Evolutionary conservation across 2,797 vertebrate species (phyloP), one percentile per base, ranked within the genome.

Genomic region (Champsocephalus esox): DNA sequence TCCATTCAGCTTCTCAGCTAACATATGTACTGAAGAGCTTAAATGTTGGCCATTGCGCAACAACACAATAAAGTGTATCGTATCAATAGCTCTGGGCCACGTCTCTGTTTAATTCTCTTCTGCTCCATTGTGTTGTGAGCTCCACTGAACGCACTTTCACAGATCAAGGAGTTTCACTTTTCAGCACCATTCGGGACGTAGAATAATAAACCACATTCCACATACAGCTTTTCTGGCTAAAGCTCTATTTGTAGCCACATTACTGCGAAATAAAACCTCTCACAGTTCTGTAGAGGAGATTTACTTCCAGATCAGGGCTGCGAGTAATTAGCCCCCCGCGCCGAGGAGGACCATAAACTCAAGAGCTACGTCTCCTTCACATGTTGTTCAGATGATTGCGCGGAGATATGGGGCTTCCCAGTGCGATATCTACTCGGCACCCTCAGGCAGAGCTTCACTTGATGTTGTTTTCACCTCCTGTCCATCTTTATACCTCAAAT

Each of bases 191-290:
- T 81, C 83, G 64, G 59, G 59, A 17, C 57, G 80, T 77, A 54
- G 69, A 82, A 76, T 79, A 84, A 87, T 79, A 84, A 87, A 75
- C 56, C 61, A 63, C 86, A 85, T 89, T 89, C 83, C 84, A 78
- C 64, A 5, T 67, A n/a, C 67, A 64, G 82, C 75, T 61, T 84
- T 73, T 77, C 67, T 60, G 63, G 55, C 62, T 80, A 50, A 70
- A 57, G 41, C 10, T 73, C 74, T 91, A 89, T 90, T 85, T 89
- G 87, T 87, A 87, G 85, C 66, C 54, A 73, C 55, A 46, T 72
- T 73, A 66, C 79, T 81, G 67, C 24, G 16, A 80, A 87, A 88
- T 87, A 79, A 87, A 89, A 80, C 66, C 34, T 38, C 34, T 38
- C 28, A 75, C 57, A 83, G 84, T 74, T 76, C 80, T 88, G 78